phyloP scores from a whole-genome alignment of 2,888 invertebrate species.

The Morpho helenor region DNA sequence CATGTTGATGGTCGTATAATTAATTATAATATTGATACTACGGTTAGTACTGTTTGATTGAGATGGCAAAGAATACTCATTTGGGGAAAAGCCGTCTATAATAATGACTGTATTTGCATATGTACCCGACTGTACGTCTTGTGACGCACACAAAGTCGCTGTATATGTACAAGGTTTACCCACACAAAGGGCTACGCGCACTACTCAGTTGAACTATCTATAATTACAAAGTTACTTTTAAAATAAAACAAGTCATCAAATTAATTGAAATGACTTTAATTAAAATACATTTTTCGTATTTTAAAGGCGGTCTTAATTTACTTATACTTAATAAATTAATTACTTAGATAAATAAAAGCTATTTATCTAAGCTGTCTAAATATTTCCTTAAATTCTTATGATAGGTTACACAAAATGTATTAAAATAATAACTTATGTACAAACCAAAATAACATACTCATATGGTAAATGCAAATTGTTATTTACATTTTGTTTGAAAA shows the following conservation, averaged over 20 bases:
- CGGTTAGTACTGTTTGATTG: no score
- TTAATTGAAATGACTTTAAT: slow-evolving; percentile 18
- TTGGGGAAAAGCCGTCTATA: no score
- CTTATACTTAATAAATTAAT: slow-evolving; percentile 11
- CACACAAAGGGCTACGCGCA: no score
- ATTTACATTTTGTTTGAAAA: slow-evolving; percentile 18
- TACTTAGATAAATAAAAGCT: background rate
- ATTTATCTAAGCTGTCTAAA: background rate
- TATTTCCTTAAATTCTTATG: background rate
- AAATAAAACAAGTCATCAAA: background rate
- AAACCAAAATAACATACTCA: slow-evolving; percentile 12
- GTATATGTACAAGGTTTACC: no score
- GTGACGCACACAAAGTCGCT: no score
- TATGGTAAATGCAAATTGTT: slow-evolving; percentile 16
- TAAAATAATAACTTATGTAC: slow-evolving; percentile 20
- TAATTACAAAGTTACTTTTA: no score
- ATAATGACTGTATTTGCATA: no score
- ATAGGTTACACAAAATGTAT: background rate
- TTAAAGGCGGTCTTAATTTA: slow-evolving; percentile 27
- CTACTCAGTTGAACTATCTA: no score
- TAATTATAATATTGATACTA: no score
- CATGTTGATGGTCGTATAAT: no score
- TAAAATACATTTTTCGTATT: slow-evolving; percentile 17
- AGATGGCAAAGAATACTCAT: no score
- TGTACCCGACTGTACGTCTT: no score